phyloP scores from a whole-genome alignment of 2,797 vertebrate species.

The Crocidura indochinensis region DNA sequence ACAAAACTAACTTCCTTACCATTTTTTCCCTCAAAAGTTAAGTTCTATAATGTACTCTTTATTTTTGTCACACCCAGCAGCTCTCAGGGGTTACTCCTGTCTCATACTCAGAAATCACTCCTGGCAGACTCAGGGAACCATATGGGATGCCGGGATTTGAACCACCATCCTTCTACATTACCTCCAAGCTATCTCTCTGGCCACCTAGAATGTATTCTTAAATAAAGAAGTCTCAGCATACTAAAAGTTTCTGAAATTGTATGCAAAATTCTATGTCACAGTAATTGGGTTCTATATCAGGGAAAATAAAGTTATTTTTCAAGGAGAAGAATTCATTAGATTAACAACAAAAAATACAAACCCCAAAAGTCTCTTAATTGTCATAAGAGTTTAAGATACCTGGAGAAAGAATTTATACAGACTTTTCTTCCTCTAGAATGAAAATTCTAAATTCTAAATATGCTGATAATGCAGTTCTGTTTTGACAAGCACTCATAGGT shows the following conservation, averaged over 20 bases:
- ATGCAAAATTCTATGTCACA: conserved; percentile 7
- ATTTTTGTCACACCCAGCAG: too few species aligned
- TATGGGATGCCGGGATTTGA: too few species aligned
- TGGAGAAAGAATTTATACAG: background rate
- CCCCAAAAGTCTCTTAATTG: background rate
- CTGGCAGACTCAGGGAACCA: background rate
- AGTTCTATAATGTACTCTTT: background rate
- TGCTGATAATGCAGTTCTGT: background rate
- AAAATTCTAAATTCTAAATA: conserved; percentile 29
- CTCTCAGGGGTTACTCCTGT: too few species aligned
- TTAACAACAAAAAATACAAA: background rate
- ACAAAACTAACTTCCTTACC: background rate
- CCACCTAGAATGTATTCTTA: background rate
- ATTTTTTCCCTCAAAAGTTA: conserved; percentile 46
- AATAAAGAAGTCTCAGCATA: background rate
- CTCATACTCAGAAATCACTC: too few species aligned
- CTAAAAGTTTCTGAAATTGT: background rate
- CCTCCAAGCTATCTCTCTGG: too few species aligned
- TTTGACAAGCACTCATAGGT: background rate
- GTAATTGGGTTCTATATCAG: background rate
- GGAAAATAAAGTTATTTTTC: background rate
- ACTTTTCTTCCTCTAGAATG: background rate
- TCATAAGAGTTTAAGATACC: background rate
- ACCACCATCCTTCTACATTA: too few species aligned
- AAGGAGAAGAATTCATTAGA: conserved; percentile 5